phyloP scores from a whole-genome alignment of 2,888 invertebrate genomes.

The Trachelus tabidus region DNA sequence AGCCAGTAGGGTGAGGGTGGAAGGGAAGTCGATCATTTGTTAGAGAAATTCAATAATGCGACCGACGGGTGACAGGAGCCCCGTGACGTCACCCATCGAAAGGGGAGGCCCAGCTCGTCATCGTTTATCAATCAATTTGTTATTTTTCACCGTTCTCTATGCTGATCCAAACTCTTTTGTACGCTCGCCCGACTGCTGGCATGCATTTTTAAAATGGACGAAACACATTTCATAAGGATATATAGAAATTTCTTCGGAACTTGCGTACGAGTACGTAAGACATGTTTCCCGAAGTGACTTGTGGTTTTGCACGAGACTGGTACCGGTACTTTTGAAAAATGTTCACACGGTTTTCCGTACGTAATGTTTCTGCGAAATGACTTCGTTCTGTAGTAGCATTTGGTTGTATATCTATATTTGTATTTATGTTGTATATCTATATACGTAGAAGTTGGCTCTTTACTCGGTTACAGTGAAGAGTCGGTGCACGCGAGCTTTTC shows the following conservation, averaged over 20 bases:
- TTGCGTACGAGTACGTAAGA: not conserved
- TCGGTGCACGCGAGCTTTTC: not conserved
- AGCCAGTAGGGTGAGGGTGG: not conserved
- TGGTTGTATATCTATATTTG: not conserved
- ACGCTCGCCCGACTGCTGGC: not conserved
- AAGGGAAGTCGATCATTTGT: conserved; percentile 48
- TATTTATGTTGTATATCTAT: not conserved
- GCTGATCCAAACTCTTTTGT: conserved; percentile 8
- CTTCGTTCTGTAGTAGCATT: not conserved
- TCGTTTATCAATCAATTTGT: conserved; percentile 48
- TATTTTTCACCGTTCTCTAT: conserved; percentile 37
- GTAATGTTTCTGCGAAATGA: not conserved
- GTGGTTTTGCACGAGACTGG: not conserved
- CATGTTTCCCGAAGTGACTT: not conserved
- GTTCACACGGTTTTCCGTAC: not conserved
- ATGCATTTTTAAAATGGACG: not conserved
- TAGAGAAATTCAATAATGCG: conserved; percentile 55
- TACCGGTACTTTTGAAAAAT: not conserved
- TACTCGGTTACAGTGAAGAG: not conserved
- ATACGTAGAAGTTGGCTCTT: not conserved
- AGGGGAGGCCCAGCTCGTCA: conserved; percentile 37
- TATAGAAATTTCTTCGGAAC: not conserved
- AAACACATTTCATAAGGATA: not conserved
- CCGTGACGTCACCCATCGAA: conserved; percentile 33
- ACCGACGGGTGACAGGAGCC: conserved; percentile 45